A percentile compares a stretch with the other conserved stretches of the same genome.
phyloP scores from a whole-genome alignment of 2,888 invertebrate species.

The Drosophila nigritarsus region DNA sequence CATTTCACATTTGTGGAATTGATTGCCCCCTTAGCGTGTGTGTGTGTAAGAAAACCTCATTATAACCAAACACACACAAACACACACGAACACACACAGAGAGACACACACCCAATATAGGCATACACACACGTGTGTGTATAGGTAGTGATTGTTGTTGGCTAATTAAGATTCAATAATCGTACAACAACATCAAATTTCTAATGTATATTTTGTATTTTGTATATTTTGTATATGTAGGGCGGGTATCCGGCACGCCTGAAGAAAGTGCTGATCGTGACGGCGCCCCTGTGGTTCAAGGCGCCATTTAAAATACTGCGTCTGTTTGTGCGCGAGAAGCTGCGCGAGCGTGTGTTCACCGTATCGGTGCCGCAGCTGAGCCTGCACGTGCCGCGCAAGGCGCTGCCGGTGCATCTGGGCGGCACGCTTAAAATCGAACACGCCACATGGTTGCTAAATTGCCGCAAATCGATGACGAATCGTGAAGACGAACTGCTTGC shows the following conservation, averaged over 20 bases:
- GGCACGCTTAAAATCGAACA: constrained; percentile 95
- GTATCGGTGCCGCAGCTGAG: constrained; percentile 95
- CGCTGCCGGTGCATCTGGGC: constrained; percentile 95
- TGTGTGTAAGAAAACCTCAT: constrained; percentile 7
- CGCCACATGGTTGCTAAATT: constrained; percentile 92
- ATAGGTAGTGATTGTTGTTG: too few relatives aligned
- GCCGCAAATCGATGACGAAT: constrained; percentile 94
- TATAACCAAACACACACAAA: constrained; percentile 7
- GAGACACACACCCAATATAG: background rate
- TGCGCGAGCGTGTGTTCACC: constrained; percentile 97
- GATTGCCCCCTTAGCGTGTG: constrained; percentile 27
- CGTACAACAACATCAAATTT: constrained; percentile 1
- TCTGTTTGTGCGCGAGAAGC: constrained; percentile 97
- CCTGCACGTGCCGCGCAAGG: constrained; percentile 94
- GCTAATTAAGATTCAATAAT: constrained; percentile 19
- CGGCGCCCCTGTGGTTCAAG: constrained; percentile 99
- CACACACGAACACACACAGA: background rate
- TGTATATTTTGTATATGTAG: constrained; percentile 86
- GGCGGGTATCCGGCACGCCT: constrained; percentile 98
- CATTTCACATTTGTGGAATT: constrained; percentile 5
- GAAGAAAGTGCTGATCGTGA: constrained; percentile 98
- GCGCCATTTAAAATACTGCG: constrained; percentile 98
- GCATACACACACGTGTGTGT: background rate
- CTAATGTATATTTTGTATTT: constrained; percentile 1
- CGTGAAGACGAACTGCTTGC: constrained; percentile 86